Evolutionary conservation across 2,888 invertebrate genomes (phyloP), one percentile per base, ranked within the genome.

Genomic region (Scaptomyza cyrtandrae): DNA sequence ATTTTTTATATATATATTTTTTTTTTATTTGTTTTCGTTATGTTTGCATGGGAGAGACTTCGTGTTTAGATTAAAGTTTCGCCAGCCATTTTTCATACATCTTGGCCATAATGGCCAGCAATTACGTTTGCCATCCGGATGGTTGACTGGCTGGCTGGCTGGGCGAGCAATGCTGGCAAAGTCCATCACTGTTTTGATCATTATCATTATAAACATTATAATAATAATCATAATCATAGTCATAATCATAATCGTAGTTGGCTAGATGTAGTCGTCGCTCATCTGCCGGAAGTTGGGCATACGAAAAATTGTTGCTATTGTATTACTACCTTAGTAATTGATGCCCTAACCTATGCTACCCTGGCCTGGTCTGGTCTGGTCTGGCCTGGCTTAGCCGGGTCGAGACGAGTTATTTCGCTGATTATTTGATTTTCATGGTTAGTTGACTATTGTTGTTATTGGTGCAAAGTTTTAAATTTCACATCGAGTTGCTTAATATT

Each of bases 361-460:
- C 50, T 11, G 39, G 24, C 24, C 58, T 2, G 6, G 46, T 44
- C 54, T 29, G 31, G 50, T 39, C 49, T 60, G 39, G 48, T 10
- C 50, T 9, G 41, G 31, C 29, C 57, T 29, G 29, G 19, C 19
- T 2, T 24, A 24, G 24, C 24, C 31, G 19, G 48, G n/a, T 35
- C 33, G 19, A 6, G 19, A 35, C 35, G 19, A 9, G 50, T 50
- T 66, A 48, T 7, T 14, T 13, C 13, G 5, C 16, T 79, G 78
- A 67, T 77, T 81, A 79, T 78, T 78, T 75, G 73, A 61, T 78
- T 73, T 80, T 81, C 86, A 83, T 83, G 86, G 80, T 66, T 76
- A 76, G 84, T 74, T 86, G 55, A 16, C 10, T 3, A 16, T 41
- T 41, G 14, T n/a, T 31, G 48, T 16, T 53, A 16, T 49, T 31